Evolutionary conservation across 2,888 invertebrate genomes (phyloP).

Genomic region (Drymonia ruficornis): DNA sequence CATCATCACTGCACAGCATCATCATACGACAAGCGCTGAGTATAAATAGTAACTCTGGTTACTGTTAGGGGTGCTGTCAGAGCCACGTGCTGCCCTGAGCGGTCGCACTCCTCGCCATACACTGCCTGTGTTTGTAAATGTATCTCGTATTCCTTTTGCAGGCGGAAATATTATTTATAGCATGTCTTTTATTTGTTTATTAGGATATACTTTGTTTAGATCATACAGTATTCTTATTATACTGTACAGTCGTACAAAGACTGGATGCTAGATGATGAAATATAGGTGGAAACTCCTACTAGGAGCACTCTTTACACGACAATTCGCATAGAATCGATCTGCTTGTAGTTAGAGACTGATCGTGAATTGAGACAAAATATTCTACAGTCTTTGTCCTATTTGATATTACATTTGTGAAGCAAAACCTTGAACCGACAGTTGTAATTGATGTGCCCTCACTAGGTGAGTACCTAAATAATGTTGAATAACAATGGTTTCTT

Average conservation of each 20-base stretch:
- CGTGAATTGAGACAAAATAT: too few species aligned
- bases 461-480: not conserved
- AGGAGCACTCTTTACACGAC: too few species aligned
- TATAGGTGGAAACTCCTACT: too few species aligned
- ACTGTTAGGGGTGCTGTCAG: conserved; percentile 52
- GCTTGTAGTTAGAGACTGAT: too few species aligned
- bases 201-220: not conserved
- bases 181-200: not conserved
- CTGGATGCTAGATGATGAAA: too few species aligned
- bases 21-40: conserved; percentile 41
- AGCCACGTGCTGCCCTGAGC: conserved; percentile 48
- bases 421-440: too few species aligned
- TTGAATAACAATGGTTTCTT: not conserved
- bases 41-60: conserved; percentile 64
- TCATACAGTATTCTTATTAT: too few species aligned
- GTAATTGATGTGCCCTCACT: too few species aligned
- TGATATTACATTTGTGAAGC: too few species aligned
- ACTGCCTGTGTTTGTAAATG: conserved; percentile 54
- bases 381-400: too few species aligned
- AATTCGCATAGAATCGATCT: too few species aligned
- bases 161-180: conserved; percentile 23
- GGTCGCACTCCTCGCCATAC: conserved; percentile 54
- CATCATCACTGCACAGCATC: conserved; percentile 50
- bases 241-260: too few species aligned
- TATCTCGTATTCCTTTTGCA: conserved; percentile 29